Percentiles rank a stretch among this genome's conserved stretches.
These are phyloP conservation scores for Spongilla lacustris DNA, from an alignment of 37 sponge, comb jelly and placozoan genomes.

Conservation along the genomic window DNA sequence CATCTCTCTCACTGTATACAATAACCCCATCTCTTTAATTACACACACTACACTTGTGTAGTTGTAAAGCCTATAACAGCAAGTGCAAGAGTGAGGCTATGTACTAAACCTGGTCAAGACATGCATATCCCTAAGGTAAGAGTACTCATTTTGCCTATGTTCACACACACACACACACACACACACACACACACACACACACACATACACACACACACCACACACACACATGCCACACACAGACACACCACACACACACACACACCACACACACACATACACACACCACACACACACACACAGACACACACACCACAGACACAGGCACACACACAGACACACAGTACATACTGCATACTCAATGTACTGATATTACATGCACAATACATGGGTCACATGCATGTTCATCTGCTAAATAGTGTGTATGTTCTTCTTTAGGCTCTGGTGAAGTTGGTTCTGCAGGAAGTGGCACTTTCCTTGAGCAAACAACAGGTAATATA, in stretches of 20 bases:
- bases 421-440: slow-evolving; percentile 6
- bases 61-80: slow-evolving; percentile 49
- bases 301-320: too few relatives aligned
- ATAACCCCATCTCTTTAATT: too few relatives aligned
- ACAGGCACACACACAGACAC: too few relatives aligned
- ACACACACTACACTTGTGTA: background rate
- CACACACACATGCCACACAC: too few relatives aligned
- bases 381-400: too few relatives aligned
- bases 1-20: too few relatives aligned
- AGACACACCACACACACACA: too few relatives aligned
- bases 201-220: background rate
- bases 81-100: slow-evolving; percentile 41
- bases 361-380: background rate
- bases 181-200: background rate
- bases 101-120: slow-evolving; percentile 51
- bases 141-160: background rate
- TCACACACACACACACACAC: background rate
- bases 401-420: too few relatives aligned
- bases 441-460: slow-evolving; percentile 41
- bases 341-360: too few relatives aligned
- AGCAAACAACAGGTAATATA: slow-evolving; percentile 68
- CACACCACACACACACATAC: too few relatives aligned
- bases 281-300: too few relatives aligned
- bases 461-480: slow-evolving; percentile 51
- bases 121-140: slow-evolving; percentile 31